Conservation (phyloP, 1,140 invertebrate species). For the Meloidogyne hapla region DNA sequence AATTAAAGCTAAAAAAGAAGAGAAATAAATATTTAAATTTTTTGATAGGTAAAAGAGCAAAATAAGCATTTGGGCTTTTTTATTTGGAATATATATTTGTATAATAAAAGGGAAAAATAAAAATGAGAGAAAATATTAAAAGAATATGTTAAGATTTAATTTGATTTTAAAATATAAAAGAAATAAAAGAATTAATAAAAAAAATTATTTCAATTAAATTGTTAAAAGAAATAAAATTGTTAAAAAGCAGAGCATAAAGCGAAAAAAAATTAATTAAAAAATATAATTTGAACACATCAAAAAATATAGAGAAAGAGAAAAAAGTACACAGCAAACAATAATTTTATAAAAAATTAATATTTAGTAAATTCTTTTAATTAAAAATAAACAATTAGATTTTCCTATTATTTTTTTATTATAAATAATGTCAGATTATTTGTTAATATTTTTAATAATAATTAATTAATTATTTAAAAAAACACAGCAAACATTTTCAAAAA, state of each 20-base stretch:
- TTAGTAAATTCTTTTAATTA: too few relatives aligned
- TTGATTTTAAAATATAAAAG: conserved; percentile 17
- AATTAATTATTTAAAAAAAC: neutral
- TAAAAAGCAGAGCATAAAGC: neutral
- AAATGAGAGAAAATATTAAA: neutral
- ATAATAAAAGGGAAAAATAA: neutral
- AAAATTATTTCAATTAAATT: neutral
- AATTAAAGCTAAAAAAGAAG: conserved; percentile 52
- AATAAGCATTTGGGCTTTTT: conserved; percentile 11
- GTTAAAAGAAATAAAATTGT: neutral
- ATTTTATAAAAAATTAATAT: too few relatives aligned
- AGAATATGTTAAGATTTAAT: neutral
- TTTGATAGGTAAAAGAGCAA: neutral
- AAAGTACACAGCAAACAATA: too few relatives aligned
- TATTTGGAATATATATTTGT: neutral
- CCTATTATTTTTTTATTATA: too few relatives aligned
- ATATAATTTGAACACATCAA: too few relatives aligned
- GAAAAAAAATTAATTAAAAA: neutral
- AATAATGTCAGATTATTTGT: too few relatives aligned
- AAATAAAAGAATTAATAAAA: conserved; percentile 21
- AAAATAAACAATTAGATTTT: too few relatives aligned
- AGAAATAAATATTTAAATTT: neutral
- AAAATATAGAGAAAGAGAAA: too few relatives aligned
- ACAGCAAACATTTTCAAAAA: neutral
- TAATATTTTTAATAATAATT: too few relatives aligned